Conservation (phyloP, 2,113 vertebrate genomes). For the Boleophthalmus pectinirostris region DNA sequence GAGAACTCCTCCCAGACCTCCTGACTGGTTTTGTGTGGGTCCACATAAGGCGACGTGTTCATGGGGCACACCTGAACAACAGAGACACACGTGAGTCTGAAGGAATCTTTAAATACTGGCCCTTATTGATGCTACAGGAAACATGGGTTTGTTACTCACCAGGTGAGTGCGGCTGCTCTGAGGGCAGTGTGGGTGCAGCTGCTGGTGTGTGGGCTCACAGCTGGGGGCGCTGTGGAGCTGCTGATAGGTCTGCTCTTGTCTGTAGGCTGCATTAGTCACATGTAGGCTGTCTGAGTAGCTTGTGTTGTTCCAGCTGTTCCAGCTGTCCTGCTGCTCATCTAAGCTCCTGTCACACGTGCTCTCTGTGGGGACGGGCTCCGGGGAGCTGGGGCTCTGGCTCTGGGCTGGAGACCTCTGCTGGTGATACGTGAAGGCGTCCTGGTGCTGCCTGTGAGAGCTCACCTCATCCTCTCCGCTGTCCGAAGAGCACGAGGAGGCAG, state of each 20-base stretch:
- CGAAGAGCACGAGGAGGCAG: conserved; percentile 69
- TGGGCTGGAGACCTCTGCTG: conserved; percentile 70
- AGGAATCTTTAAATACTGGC: not conserved
- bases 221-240: conserved; percentile 70
- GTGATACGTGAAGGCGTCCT: conserved; percentile 82
- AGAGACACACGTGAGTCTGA: not conserved
- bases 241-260: conserved; percentile 76
- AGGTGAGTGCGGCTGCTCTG: conserved; percentile 84
- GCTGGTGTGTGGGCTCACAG: conserved; percentile 70
- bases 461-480: conserved; percentile 92
- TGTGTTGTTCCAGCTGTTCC: conserved; percentile 75
- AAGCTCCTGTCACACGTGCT: conserved; percentile 56
- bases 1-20: conserved; percentile 99
- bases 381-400: conserved; percentile 63
- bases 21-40: conserved; percentile 89
- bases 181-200: conserved; percentile 58
- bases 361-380: conserved; percentile 58
- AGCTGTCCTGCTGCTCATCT: conserved; percentile 68
- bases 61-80: conserved; percentile 88
- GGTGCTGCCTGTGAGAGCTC: conserved; percentile 78
- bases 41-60: conserved; percentile 90
- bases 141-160: conserved; percentile 75
- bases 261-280: conserved; percentile 77
- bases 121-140: too few species aligned
- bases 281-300: conserved; percentile 61